phyloP scores from a whole-genome alignment of 1,140 invertebrate genomes.

The Zaprionus gabonicus region DNA sequence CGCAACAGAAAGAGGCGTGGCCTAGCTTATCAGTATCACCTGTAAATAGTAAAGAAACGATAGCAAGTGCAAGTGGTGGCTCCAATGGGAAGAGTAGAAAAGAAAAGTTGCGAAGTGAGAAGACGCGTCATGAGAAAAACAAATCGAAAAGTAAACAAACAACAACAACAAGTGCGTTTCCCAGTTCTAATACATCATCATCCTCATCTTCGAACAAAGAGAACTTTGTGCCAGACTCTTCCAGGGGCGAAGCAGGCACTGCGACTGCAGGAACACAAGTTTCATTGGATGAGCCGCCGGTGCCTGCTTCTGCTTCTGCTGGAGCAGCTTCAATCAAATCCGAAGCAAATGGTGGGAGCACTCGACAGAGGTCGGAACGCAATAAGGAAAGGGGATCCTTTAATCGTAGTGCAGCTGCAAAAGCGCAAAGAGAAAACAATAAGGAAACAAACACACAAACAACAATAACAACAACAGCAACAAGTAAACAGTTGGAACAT shows the following conservation, averaged over 20 bases:
- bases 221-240: slow-evolving; percentile 63
- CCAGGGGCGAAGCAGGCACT: slow-evolving; percentile 34
- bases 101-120: slow-evolving; percentile 71
- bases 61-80: slow-evolving; percentile 26
- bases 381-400: slow-evolving; percentile 43
- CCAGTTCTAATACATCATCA: slow-evolving; percentile 72
- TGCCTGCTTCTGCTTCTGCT: slow-evolving; percentile 7
- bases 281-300: slow-evolving; percentile 28
- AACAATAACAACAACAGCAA: not conserved
- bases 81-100: slow-evolving; percentile 67
- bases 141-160: slow-evolving; percentile 71
- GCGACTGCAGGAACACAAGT: slow-evolving; percentile 42
- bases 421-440: slow-evolving; percentile 50
- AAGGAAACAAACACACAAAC: slow-evolving; percentile 28
- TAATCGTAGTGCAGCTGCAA: slow-evolving; percentile 22
- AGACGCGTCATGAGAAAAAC: slow-evolving; percentile 67
- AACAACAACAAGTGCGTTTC: slow-evolving; percentile 9
- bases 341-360: slow-evolving; percentile 37
- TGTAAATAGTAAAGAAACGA: slow-evolving; percentile 61
- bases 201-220: slow-evolving; percentile 67
- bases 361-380: slow-evolving; percentile 44
- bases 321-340: slow-evolving; percentile 34
- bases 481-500: slow-evolving; percentile 27
- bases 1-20: slow-evolving; percentile 89
- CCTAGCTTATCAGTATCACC: slow-evolving; percentile 87